A percentile compares a stretch with the other conserved stretches of the same genome.
Conservation (phyloP, 2,888 invertebrate species). For the Noctua janthe region DNA sequence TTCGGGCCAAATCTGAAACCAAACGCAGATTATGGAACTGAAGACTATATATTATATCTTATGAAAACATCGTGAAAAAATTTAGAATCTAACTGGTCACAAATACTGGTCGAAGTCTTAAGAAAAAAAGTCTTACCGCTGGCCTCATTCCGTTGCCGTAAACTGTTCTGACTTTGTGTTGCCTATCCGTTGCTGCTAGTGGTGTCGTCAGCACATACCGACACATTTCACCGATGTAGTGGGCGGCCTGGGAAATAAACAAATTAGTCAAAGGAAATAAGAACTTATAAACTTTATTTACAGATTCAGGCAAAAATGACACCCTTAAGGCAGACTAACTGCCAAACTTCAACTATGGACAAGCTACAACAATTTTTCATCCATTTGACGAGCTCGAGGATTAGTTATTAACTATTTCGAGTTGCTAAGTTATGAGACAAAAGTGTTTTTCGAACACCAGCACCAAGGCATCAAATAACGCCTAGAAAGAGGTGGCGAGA, state of each 20-base stretch:
- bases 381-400: background rate
- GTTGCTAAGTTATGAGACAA: background rate
- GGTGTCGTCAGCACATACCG: conserved; percentile 95
- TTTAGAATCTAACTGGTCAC: background rate
- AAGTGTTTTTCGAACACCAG: background rate
- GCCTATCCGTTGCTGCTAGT: conserved; percentile 92
- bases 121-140: conserved; percentile 77
- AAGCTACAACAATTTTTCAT: background rate
- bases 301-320: background rate
- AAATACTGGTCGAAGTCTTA: background rate
- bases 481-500: too few species aligned
- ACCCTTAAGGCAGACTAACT: background rate
- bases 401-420: background rate
- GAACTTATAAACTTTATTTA: background rate
- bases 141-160: conserved; percentile 98
- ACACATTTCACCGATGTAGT: conserved; percentile 98
- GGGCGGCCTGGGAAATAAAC: conserved; percentile 91
- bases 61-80: background rate
- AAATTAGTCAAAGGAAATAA: background rate
- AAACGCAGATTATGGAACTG: background rate
- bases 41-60: background rate
- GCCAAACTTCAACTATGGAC: background rate
- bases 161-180: conserved; percentile 94
- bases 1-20: conserved; percentile 95
- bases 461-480: background rate